These are phyloP conservation scores for Dolichotis patagonum DNA, from an alignment of 2,113 vertebrate genomes.

Conservation along the genomic window DNA sequence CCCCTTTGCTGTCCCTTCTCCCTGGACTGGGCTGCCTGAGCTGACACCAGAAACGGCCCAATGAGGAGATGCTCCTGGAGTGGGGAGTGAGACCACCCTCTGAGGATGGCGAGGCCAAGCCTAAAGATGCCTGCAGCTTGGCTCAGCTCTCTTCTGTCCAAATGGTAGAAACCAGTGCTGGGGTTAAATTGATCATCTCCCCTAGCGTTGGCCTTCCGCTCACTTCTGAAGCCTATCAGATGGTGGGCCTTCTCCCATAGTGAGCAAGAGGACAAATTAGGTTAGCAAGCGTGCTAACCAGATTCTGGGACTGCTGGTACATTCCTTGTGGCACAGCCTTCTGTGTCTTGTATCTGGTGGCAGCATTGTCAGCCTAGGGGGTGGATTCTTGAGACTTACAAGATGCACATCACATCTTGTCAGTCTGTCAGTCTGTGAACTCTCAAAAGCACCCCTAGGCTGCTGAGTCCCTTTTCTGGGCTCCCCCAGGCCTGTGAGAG, in stretches of 20 bases:
- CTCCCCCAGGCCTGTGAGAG: neutral
- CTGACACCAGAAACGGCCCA: neutral
- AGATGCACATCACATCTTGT: too few relatives aligned
- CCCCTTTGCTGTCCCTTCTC: neutral
- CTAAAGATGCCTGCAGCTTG: fast-evolving
- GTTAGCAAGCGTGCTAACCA: neutral
- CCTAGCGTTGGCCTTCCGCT: too few relatives aligned
- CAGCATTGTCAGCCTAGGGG: fast-evolving
- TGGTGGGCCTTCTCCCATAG: neutral
- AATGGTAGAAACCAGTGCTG: neutral
- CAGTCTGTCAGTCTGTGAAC: fast-evolving
- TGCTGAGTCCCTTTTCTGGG: neutral
- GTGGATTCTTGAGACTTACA: neutral
- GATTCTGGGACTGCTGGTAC: neutral
- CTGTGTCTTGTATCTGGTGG: neutral
- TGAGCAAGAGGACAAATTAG: neutral
- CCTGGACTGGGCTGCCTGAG: neutral
- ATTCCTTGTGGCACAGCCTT: fast-evolving
- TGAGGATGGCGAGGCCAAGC: too few relatives aligned
- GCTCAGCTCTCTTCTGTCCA: neutral
- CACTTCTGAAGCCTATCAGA: neutral
- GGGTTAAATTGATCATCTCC: neutral
- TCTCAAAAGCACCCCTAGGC: neutral
- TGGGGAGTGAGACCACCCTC: fast-evolving
- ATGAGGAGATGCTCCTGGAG: fast-evolving